Conservation (phyloP, 2,113 vertebrate species). For the Gambusia holbrooki region DNA sequence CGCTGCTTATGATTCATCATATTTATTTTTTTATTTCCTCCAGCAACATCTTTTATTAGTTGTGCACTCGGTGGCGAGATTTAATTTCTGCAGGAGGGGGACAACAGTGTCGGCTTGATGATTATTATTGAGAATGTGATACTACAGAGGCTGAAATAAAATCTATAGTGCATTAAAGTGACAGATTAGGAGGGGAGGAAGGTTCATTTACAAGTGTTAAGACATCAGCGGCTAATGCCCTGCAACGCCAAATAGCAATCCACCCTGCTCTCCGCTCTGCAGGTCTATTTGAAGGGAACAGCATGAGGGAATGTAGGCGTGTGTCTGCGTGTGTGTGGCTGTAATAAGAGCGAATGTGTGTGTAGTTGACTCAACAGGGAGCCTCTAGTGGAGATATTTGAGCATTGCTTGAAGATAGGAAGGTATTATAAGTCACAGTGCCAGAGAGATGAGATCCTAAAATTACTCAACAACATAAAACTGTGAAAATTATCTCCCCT, state of each 20-base stretch:
- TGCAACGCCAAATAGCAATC: conserved; percentile 94
- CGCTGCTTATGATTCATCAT: conserved; percentile 96
- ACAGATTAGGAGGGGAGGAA: conserved; percentile 95
- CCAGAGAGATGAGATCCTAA: conserved; percentile 34
- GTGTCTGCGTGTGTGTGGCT: conserved; percentile 25
- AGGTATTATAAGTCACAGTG: conserved; percentile 16
- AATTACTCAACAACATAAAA: conserved; percentile 42
- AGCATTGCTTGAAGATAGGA: conserved; percentile 28
- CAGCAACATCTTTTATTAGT: conserved; percentile 99
- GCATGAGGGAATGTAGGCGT: conserved; percentile 38
- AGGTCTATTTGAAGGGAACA: conserved; percentile 45
- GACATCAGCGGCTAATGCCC: conserved; percentile 95
- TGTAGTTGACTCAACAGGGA: conserved; percentile 45
- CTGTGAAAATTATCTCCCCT: conserved; percentile 10
- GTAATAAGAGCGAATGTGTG: conserved; percentile 8
- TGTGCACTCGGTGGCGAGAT: conserved; percentile 95
- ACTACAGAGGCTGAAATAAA: conserved; percentile 96
- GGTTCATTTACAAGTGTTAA: conserved; percentile 99
- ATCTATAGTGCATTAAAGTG: conserved; percentile 99
- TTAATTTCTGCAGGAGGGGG: conserved; percentile 96
- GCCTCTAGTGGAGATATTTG: conserved; percentile 58
- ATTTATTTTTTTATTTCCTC: conserved; percentile 99
- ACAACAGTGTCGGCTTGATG: conserved; percentile 95
- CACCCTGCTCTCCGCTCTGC: conserved; percentile 80
- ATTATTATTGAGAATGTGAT: conserved; percentile 99